Conservation (phyloP, 2,797 vertebrate genomes). For the Buceros bicornis region DNA sequence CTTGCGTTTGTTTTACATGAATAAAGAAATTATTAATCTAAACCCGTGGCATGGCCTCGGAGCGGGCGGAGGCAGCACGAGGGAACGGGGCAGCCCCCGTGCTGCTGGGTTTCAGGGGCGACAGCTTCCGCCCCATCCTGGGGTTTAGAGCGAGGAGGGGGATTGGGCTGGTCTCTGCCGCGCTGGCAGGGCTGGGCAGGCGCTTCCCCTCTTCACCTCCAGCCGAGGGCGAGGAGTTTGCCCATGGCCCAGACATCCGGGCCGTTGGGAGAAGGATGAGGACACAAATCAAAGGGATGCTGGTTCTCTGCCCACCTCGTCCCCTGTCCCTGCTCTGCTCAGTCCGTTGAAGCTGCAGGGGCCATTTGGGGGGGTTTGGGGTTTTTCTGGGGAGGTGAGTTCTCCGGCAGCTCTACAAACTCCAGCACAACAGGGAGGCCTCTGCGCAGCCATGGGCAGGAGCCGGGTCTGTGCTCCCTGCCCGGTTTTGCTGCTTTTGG, state of each 20-base stretch:
- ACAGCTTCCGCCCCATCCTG: not conserved
- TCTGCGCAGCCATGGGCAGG: no score
- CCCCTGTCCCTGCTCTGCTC: not conserved
- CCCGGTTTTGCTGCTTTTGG: fast-evolving
- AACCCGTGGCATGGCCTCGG: not conserved
- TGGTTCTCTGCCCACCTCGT: not conserved
- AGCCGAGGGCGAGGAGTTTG: fast-evolving
- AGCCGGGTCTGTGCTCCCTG: not conserved
- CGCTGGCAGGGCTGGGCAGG: fast-evolving
- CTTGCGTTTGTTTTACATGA: constrained; percentile 84
- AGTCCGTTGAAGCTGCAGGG: fast-evolving
- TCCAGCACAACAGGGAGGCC: not conserved
- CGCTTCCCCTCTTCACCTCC: fast-evolving
- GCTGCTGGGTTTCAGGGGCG: fast-evolving
- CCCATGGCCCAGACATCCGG: fast-evolving
- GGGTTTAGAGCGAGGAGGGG: fast-evolving
- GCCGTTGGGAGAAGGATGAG: no score
- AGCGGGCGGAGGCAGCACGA: fast-evolving
- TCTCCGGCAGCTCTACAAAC: not conserved
- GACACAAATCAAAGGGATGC: no score
- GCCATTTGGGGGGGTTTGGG: no score
- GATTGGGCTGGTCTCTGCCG: fast-evolving
- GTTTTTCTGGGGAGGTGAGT: not conserved
- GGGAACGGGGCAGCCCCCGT: fast-evolving
- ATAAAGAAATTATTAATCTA: constrained; percentile 83